These are phyloP conservation scores for Drosophila auraria DNA, from an alignment of 1,140 invertebrate species.

Conservation along the genomic window DNA sequence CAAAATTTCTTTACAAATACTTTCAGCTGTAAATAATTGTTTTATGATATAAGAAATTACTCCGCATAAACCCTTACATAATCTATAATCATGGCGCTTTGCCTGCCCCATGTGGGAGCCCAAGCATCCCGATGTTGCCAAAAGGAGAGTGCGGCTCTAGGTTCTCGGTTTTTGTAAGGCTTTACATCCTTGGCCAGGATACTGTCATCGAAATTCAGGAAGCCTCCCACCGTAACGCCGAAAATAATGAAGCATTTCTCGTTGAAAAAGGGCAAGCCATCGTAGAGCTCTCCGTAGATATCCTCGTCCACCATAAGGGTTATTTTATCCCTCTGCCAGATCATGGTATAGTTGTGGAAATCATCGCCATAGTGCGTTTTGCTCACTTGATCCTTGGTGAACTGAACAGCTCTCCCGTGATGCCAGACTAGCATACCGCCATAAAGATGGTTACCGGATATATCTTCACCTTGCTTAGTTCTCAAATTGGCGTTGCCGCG, in stretches of 20 bases:
- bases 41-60: slow-evolving; percentile 7
- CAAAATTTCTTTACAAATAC: background rate
- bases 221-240: slow-evolving; percentile 77
- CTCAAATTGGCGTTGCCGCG: slow-evolving; percentile 57
- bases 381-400: slow-evolving; percentile 43
- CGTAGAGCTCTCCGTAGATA: slow-evolving; percentile 67
- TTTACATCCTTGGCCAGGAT: slow-evolving; percentile 58
- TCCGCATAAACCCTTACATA: slow-evolving; percentile 66
- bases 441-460: slow-evolving; percentile 62
- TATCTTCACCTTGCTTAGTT: slow-evolving; percentile 54
- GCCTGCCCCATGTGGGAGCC: slow-evolving; percentile 56
- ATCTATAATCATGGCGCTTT: slow-evolving; percentile 61
- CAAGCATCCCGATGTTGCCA: slow-evolving; percentile 60
- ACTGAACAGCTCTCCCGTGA: slow-evolving; percentile 30
- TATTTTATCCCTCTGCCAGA: slow-evolving; percentile 87
- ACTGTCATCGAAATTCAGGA: slow-evolving; percentile 68
- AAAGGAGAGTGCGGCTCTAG: slow-evolving; percentile 63
- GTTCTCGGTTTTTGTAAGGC: slow-evolving; percentile 68
- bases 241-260: slow-evolving; percentile 74
- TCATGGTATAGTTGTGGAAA: slow-evolving; percentile 88
- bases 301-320: slow-evolving; percentile 86
- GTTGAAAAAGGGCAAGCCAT: slow-evolving; percentile 52
- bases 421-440: slow-evolving; percentile 66
- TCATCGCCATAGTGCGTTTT: slow-evolving; percentile 86
- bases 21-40: background rate